Evolutionary conservation across 2,888 invertebrate species (phyloP), one percentile per base, ranked within the genome.

Genomic region (Leuctra nigra): DNA sequence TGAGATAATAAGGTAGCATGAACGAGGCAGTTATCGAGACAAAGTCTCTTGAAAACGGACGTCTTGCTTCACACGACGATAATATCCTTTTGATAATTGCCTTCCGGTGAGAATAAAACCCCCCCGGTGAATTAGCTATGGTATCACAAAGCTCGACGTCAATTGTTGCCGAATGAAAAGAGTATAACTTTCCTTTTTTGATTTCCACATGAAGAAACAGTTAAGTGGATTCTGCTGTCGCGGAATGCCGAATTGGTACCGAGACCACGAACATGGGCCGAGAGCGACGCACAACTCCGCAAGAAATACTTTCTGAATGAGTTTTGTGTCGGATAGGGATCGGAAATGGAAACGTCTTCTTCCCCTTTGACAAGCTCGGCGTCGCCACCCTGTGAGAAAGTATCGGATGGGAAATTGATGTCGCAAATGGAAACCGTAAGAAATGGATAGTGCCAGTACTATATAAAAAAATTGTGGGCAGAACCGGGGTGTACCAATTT

Each of bases 321-420:
- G 23, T 47, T 47, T 25, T n/a, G 6, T 13, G 25, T 25, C 20
- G 35, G 33, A 18, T 50, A 35, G 23, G n/a, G 11, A 44, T 23
- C 44, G 35, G 35, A 50, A 33, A 35, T 50, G 35, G 35, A 35
- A 50, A 50, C 36, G 50, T 50, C 50, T 50, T 50, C 36, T 50
- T 18, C 33, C 35, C 48, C 50, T 50, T 50, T 50, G 35, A 50
- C 50, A 50, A 50, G 22, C 50, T 6, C 35, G 18, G 23, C 35
- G 22, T 47, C 23, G n/a, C 47, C 24, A 16, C 16, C n/a, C 14
- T 24, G 2, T 14, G 25, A 47, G 24, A 16, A 20, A 14, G 18
- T 39, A 44, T 50, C 16, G 33, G 50, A 50, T 50, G 50, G 50
- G 35, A 50, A 35, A 50, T 50, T 50, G 50, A 50, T 50, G 50